These are phyloP conservation scores for Nemapogon koenigi DNA, from an alignment of 2,888 invertebrate species.

Conservation along the genomic window DNA sequence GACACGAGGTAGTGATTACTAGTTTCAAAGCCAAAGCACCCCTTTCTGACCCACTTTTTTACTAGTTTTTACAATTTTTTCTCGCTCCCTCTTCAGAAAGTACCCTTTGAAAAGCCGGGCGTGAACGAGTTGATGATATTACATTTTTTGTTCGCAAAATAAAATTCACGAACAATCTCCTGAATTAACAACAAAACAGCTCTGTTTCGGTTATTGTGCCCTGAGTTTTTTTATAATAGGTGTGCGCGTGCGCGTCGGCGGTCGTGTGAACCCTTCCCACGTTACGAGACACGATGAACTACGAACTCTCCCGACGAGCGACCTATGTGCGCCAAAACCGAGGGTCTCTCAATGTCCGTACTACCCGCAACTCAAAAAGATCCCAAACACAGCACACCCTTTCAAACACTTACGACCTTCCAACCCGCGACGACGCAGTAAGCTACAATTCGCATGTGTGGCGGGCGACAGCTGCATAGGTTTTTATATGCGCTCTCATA, in stretches of 20 bases:
- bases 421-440: slow-evolving; percentile 13
- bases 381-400: neutral
- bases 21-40: slow-evolving; percentile 62
- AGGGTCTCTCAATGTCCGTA: slow-evolving; percentile 10
- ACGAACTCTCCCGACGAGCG: slow-evolving; percentile 39
- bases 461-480: slow-evolving; percentile 57
- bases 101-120: slow-evolving; percentile 60
- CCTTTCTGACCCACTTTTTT: slow-evolving; percentile 65
- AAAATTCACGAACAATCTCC: slow-evolving; percentile 62
- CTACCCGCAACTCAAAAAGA: neutral
- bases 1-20: slow-evolving; percentile 58
- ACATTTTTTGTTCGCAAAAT: slow-evolving; percentile 54
- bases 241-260: slow-evolving; percentile 64
- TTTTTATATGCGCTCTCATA: slow-evolving; percentile 61
- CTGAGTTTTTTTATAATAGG: slow-evolving; percentile 55
- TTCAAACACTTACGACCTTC: slow-evolving; percentile 32
- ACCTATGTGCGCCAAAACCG: slow-evolving; percentile 24
- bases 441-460: slow-evolving; percentile 63
- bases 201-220: slow-evolving; percentile 50
- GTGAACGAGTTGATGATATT: slow-evolving; percentile 67
- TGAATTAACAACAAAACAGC: slow-evolving; percentile 62
- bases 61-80: slow-evolving; percentile 56
- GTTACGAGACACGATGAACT: slow-evolving; percentile 40
- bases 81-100: slow-evolving; percentile 51
- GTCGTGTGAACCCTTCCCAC: slow-evolving; percentile 55